Conservation (phyloP, 2,113 vertebrate genomes). For the Leuciscus idus region DNA sequence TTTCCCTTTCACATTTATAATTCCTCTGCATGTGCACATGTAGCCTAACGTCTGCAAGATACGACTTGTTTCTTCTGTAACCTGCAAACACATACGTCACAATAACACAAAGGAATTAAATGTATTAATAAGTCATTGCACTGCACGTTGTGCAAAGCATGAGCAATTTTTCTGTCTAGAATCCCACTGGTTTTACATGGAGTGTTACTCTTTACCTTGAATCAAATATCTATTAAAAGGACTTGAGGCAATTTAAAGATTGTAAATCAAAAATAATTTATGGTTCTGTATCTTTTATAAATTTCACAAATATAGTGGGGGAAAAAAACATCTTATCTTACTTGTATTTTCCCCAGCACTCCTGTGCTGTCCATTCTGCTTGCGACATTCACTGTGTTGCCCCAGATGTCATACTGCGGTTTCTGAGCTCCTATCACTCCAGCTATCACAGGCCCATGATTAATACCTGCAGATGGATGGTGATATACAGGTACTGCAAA, state of each 20-base stretch:
- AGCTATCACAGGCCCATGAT: slow-evolving; percentile 95
- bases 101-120: not conserved
- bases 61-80: slow-evolving; percentile 93
- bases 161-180: not conserved
- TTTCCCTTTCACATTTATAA: slow-evolving; percentile 98
- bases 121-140: not conserved
- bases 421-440: slow-evolving; percentile 98
- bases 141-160: not conserved
- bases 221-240: not conserved
- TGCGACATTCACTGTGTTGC: slow-evolving; percentile 96
- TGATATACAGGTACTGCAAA: not conserved
- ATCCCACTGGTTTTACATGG: not conserved
- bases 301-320: not conserved
- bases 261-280: not conserved
- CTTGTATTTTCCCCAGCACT: slow-evolving; percentile 96
- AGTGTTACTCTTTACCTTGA: not conserved
- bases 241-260: not conserved
- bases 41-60: slow-evolving; percentile 89
- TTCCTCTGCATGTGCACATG: slow-evolving; percentile 91
- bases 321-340: slow-evolving; percentile 55
- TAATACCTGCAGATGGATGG: slow-evolving; percentile 83
- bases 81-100: slow-evolving; percentile 58
- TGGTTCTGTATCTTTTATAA: not conserved
- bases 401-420: slow-evolving; percentile 98
- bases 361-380: slow-evolving; percentile 98